Evolutionary conservation across 2,888 invertebrate genomes (phyloP), one percentile per base, ranked within the genome.

Genomic region (Lepas anatifera): DNA sequence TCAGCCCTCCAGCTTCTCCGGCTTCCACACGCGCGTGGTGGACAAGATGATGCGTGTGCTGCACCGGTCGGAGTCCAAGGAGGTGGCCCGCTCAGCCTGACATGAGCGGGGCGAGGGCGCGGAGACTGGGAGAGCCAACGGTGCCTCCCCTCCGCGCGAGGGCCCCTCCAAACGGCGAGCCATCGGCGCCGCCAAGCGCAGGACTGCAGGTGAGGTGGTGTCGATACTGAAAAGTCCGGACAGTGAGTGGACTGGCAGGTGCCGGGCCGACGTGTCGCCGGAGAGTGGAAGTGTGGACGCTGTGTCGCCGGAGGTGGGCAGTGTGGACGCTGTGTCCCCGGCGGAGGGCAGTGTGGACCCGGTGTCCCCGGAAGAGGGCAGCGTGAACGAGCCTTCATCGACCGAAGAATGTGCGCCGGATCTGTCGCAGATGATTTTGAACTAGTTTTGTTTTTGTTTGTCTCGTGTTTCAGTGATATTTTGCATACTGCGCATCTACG

Each of bases 11-110:
- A 85, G 86, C 76, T 79, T 89, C 73, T 89, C 89, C 80, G 89
- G 89, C 82, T 90, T 90, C 80, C 89, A 90, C 84, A 87, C 84
- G 81, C 85, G 89, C 78, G 84, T 90, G 79, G 86, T 90, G 80
- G 89, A 90, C 81, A 89, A 89, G 81, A 80, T 90, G 80, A 87
- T 87, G 82, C 83, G 86, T 73, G 87, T 89, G 74, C 81, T 90
- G 77, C 85, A 86, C 75, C 85, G 81, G 75, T 83, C 81, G 71
- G 83, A 83, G n/a, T n/a, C n/a, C 74, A 72, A 29, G 52, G 58
- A 58, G 6, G 58, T 3, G 8, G 32, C 58, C 18, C 58, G 58
- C 22, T 35, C 32, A n/a, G 4, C 58, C 58, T 58, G 58, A 58
- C 58, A 35, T 32, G 16, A 32, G 35, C 18, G 22, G 35, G 41